Conservation (phyloP, 2,888 invertebrate genomes). For the Melanostoma mellinum region DNA sequence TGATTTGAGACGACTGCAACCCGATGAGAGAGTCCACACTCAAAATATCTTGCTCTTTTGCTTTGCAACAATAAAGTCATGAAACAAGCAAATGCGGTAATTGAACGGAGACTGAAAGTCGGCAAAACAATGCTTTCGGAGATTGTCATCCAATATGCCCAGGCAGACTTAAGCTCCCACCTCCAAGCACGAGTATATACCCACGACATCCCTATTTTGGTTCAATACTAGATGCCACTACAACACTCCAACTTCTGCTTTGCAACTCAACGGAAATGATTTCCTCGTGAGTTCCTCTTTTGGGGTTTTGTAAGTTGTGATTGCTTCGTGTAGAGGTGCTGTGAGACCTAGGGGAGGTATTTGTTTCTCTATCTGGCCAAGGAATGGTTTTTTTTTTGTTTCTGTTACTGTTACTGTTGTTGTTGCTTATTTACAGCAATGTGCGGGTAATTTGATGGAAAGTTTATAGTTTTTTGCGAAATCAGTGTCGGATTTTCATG, state of each 20-base stretch:
- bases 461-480: constrained; percentile 72
- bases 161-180: not conserved
- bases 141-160: constrained; percentile 70
- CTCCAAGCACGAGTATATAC: not conserved
- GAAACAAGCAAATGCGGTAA: constrained; percentile 56
- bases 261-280: constrained; percentile 69
- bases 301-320: constrained; percentile 65
- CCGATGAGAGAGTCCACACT: constrained; percentile 41
- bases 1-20: constrained; percentile 71
- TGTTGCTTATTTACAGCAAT: constrained; percentile 63
- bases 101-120: constrained; percentile 68
- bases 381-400: constrained; percentile 6
- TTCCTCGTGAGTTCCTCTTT: constrained; percentile 61
- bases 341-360: constrained; percentile 34
- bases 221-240: too few species aligned
- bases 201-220: not conserved
- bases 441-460: constrained; percentile 72
- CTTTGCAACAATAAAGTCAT: constrained; percentile 2
- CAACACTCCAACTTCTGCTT: not conserved
- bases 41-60: constrained; percentile 27
- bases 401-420: not conserved
- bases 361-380: constrained; percentile 20
- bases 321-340: constrained; percentile 64
- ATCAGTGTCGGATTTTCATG: constrained; percentile 67
- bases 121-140: constrained; percentile 63